Evolutionary conservation across 2,113 vertebrate genomes (phyloP), one percentile per base, ranked within the genome.

Genomic region (Prionailurus viverrinus): DNA sequence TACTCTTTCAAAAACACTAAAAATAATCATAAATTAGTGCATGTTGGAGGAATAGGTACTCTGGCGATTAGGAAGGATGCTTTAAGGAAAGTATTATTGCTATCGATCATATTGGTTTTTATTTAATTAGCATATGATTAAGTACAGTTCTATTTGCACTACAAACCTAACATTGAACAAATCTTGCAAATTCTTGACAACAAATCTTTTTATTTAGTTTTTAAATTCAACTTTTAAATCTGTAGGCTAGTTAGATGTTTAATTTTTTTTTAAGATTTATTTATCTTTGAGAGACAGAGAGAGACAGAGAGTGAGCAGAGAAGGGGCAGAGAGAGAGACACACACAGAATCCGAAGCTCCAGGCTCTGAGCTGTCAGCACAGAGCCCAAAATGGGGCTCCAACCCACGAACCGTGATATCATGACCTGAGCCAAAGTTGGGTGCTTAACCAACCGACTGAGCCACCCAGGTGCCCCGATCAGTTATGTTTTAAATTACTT

Each of bases 141-240:
- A 69, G 51, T 68, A 6, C 0, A 33, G 5, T 84, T 63, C n/a
- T 87, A 69, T 12, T 84, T 84, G 7, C 21, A 69, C 29, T 68
- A 69, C 7, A 93, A 55, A 90, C 4, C 12, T 89, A 81, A 89
- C 15, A 51, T 88, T 94, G 48, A 92, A 25, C 65, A 89, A 48
- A 48, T 85, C 53, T 65, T 83, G 29, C 19, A 76, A 68, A 84
- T 19, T 48, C n/a, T 74, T 73, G 51, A n/a, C 36, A 82, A 48
- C 65, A 93, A 84, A 78, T 79, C 9, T 92, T 3, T 69, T 87
- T 65, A 81, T 7, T 66, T 39, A 83, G 88, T 76, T 95, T 96
- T 96, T 53, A 36, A 91, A 74, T 73, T 45, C 29, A 91, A 39
- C 16, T 74, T 81, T 73, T 10, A 92, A 90, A 41, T 91, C 39